Evolutionary conservation across 2,797 vertebrate species (phyloP).

Genomic region (Chiroxiphia lanceolata): DNA sequence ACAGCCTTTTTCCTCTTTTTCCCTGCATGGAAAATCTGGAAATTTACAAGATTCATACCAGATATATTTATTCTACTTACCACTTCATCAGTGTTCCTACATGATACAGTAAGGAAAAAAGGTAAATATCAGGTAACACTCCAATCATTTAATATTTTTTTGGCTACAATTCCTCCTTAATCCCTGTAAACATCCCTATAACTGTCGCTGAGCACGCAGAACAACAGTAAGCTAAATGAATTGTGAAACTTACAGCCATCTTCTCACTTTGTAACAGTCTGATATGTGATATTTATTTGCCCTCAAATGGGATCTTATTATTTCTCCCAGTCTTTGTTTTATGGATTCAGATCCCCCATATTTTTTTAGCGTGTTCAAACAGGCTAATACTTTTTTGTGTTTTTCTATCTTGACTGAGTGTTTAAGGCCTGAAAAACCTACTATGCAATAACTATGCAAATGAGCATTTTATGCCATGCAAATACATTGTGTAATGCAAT

Average conservation of each 20-base stretch:
- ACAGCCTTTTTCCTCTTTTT: background rate
- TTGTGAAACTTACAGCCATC: background rate
- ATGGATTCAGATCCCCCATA: background rate
- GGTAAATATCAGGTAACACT: background rate
- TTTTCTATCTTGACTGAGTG: background rate
- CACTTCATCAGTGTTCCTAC: background rate
- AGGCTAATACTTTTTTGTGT: background rate
- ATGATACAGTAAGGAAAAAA: background rate
- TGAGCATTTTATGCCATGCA: background rate
- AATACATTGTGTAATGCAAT: background rate
- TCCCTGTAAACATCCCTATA: background rate
- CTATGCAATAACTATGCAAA: slow-evolving; percentile 15
- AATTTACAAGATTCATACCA: background rate
- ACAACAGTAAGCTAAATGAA: background rate
- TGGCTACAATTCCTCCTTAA: background rate
- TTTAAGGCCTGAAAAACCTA: slow-evolving; percentile 13
- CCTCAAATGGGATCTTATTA: background rate
- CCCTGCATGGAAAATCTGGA: background rate
- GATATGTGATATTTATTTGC: background rate
- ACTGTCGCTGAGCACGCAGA: background rate
- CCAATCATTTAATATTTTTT: background rate
- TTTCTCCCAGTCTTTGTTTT: background rate
- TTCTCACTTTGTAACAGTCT: background rate
- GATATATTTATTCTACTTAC: background rate
- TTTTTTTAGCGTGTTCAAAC: background rate